A percentile compares a stretch with the other conserved stretches of the same genome.
Evolutionary conservation across 1,140 invertebrate species (phyloP).

Genomic region (Drosophila melanogaster): DNA sequence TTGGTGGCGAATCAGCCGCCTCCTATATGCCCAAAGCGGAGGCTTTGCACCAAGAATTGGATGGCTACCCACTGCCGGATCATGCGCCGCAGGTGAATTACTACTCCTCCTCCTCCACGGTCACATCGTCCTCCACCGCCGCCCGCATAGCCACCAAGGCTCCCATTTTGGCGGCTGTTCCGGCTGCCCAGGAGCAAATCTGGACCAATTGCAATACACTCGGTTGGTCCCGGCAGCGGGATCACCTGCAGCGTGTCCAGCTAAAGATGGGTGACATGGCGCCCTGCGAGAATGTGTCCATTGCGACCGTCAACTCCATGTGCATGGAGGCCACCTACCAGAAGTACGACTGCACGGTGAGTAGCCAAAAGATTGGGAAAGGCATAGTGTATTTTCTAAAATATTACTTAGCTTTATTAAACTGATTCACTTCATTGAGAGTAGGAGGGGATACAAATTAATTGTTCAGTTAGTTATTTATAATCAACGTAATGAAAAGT

Average conservation of each 20-base stretch:
- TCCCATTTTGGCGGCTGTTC: neutral
- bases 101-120: conserved; percentile 34
- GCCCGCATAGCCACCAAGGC: conserved; percentile 42
- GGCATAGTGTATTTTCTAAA: neutral
- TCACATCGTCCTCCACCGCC: conserved; percentile 2
- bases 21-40: conserved; percentile 76
- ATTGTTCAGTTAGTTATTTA: neutral
- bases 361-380: conserved; percentile 63
- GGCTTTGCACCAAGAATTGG: conserved; percentile 66
- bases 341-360: conserved; percentile 92
- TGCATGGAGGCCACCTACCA: conserved; percentile 93
- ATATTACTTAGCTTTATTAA: neutral
- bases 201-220: conserved; percentile 90
- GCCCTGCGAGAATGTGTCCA: conserved; percentile 92
- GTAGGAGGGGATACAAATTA: neutral
- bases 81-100: conserved; percentile 76
- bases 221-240: conserved; percentile 92
- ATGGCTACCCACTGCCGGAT: conserved; percentile 71
- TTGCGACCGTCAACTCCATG: conserved; percentile 91
- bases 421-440: neutral
- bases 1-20: conserved; percentile 42
- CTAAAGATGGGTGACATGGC: conserved; percentile 90
- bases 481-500: neutral
- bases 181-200: conserved; percentile 57
- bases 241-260: conserved; percentile 91